These are phyloP conservation scores for Amphipyra tragopoginis DNA, from an alignment of 2,888 invertebrate species.

Conservation along the genomic window DNA sequence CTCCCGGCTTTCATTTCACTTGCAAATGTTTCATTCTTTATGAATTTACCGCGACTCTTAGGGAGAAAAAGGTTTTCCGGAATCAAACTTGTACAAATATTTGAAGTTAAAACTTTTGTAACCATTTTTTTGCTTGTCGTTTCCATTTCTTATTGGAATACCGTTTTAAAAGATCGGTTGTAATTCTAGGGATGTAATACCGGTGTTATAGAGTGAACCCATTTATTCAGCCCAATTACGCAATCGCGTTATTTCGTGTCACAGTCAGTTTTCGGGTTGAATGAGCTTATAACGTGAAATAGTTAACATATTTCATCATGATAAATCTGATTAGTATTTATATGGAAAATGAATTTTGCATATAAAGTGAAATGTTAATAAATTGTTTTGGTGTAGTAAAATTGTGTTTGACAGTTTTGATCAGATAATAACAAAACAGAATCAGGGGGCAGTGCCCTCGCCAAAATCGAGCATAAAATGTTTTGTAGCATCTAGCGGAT, in stretches of 20 bases:
- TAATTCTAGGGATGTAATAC: conserved; percentile 7
- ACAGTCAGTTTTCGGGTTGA: conserved; percentile 40
- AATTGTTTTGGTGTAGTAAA: conserved; percentile 48
- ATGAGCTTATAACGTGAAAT: conserved; percentile 45
- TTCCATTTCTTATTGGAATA: conserved; percentile 63
- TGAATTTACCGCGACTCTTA: conserved; percentile 79
- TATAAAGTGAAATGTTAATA: conserved; percentile 44
- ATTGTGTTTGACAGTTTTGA: conserved; percentile 41
- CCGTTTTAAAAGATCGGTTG: conserved; percentile 34
- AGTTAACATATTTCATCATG: conserved; percentile 57
- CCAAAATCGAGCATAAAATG: too few species aligned
- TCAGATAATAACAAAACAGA: conserved; percentile 14
- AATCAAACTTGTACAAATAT: conserved; percentile 81
- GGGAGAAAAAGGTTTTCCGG: conserved; percentile 73
- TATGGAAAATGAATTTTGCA: conserved; percentile 40
- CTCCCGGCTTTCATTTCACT: conserved; percentile 83
- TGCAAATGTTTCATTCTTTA: conserved; percentile 86
- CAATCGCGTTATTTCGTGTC: conserved; percentile 37
- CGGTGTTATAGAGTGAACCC: conserved; percentile 27
- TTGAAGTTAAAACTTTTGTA: conserved; percentile 73
- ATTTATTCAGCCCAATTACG: conserved; percentile 52
- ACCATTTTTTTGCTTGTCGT: conserved; percentile 46
- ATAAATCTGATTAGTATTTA: conserved; percentile 56
- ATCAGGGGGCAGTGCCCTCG: too few species aligned
- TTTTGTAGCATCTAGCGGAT: too few species aligned